Base-by-base conservation (phyloP, 92 coral and sea anemone species). In the Actinernus sp. region DNA sequence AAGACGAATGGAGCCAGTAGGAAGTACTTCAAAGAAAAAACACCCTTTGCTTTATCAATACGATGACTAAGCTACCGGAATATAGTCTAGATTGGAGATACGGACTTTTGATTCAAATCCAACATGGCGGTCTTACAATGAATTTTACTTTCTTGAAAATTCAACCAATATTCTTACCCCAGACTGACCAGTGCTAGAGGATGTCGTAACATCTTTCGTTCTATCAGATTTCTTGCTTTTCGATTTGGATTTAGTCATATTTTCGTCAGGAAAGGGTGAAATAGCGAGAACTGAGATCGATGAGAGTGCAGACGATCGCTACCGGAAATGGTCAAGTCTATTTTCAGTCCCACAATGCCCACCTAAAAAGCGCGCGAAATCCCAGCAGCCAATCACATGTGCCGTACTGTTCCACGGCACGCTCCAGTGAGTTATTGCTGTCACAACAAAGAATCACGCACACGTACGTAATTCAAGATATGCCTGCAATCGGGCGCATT, bases 171-270 rank as follows among this genome's bases (percentile, higher is more conserved):
- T 26, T 40, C 61, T 62, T 71, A 90, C 97, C 87, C 69, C 83
- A 56, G 55, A 65, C 26, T 90, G 88, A 31, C 73, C 58, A 22
- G 65, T 30, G 47, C 51, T 71, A n/a, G 76, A 26, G 1, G 77
- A 59, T 29, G 77, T 54, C 49, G 58, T 76, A 13, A 31, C 40
- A 28, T 92, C 97, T 88, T 74, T 80, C 40, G 73, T 77, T 64
- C 66, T 75, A 36, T 84, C 91, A 44, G 62, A 32, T 77, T 94
- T 94, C 75, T 91, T 94, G 55, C 82, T 63, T 70, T 94, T 94
- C 10, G 96, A 86, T 63, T 94, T 94, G 1, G 98, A 86, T 70
- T 94, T 94, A 16, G 97, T 94, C 98, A 94, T 94, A 12, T 34
- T 81, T n/a, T 49, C 10, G 12, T 37, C 37, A 44, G 38, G 17